Evolutionary conservation across 1,140 invertebrate genomes (phyloP).

Genomic region (Drosophila busckii): DNA sequence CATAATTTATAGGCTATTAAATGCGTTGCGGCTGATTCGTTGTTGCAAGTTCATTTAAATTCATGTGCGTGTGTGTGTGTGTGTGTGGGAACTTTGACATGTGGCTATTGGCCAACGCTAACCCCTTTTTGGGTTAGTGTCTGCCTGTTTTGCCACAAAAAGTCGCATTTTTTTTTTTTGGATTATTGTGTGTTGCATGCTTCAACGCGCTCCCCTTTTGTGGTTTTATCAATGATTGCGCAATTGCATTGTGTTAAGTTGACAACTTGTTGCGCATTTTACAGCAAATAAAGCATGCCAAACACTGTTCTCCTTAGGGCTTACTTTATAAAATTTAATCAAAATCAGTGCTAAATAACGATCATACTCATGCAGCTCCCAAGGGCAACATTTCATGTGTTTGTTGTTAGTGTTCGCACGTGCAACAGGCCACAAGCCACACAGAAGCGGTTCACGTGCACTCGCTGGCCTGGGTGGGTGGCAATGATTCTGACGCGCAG

Average conservation of each 20-base stretch:
- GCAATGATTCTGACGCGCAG: constrained; percentile 33
- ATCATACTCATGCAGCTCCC: constrained; percentile 38
- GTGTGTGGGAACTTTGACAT: constrained; percentile 52
- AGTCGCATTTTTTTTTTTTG: constrained; percentile 3
- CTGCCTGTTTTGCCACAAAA: too few relatives aligned
- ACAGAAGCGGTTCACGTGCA: constrained; percentile 27
- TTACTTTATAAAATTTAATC: constrained; percentile 63
- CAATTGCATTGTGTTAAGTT: constrained; percentile 8
- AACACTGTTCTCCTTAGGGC: constrained; percentile 10
- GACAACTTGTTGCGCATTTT: constrained; percentile 22
- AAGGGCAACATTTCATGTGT: constrained; percentile 53
- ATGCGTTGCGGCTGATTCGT: constrained; percentile 44
- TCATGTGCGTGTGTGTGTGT: constrained; percentile 22
- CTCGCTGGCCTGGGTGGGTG: constrained; percentile 5
- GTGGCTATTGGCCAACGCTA: constrained; percentile 15
- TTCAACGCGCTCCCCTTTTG: constrained; percentile 29
- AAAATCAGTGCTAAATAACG: constrained; percentile 60
- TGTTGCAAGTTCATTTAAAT: constrained; percentile 53
- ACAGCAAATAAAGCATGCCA: background rate
- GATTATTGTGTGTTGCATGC: constrained; percentile 7
- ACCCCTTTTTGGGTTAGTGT: constrained; percentile 16
- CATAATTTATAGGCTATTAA: constrained; percentile 55
- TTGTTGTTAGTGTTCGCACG: constrained; percentile 35
- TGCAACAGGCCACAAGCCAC: constrained; percentile 62
- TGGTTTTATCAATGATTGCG: constrained; percentile 21